Base-by-base conservation (phyloP, 2,797 vertebrate genomes). In the Xiphorhynchus erythropygius region DNA sequence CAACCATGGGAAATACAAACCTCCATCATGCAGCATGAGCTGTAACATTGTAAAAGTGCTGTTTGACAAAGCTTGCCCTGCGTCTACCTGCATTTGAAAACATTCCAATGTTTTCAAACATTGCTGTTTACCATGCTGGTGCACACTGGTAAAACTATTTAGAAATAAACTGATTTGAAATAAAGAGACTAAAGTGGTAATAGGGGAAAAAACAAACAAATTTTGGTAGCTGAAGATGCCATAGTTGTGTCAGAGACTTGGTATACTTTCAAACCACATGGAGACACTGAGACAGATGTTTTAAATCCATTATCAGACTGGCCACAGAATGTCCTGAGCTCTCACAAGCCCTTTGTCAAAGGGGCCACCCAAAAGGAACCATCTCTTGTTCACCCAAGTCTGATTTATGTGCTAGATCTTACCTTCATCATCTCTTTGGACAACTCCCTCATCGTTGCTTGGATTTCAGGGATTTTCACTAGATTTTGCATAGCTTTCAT, bases 391-490 rank as follows among this genome's bases (percentile, higher is more conserved):
- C 79, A 37, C 30, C 6, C n/a, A 12, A 0, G 2, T 2, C 44
- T 28, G 13, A 15, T 14, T 41, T 5, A 3, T 1, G 6, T 35
- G 28, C 10, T 4, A 79, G 37, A 53, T 22, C 97, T 97, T 59
- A 99, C 99, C 99, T 99, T 99, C 98, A 98, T 99, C 99, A 99
- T 99, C 97, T 99, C 99, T 94, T 99, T 99, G 85, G 99, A 99
- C n/a, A 99, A 97, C 0, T 99, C 99, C 90, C 98, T 98, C 99
- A 99, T 99, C 1, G 99, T 99, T 59, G 99, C 99, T 97, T 99
- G 99, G 96, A 99, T 99, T 98, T 99, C 99, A 33, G 99, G 99
- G 97, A 99, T 97, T 98, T 99, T 99, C 46, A 99, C 97, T 9
- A 99, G 97, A 79, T 74, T 99, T 95, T 99, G 99, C 99, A 99